Base-by-base conservation (phyloP, 2,113 vertebrate genomes). In the Chroicocephalus ridibundus region DNA sequence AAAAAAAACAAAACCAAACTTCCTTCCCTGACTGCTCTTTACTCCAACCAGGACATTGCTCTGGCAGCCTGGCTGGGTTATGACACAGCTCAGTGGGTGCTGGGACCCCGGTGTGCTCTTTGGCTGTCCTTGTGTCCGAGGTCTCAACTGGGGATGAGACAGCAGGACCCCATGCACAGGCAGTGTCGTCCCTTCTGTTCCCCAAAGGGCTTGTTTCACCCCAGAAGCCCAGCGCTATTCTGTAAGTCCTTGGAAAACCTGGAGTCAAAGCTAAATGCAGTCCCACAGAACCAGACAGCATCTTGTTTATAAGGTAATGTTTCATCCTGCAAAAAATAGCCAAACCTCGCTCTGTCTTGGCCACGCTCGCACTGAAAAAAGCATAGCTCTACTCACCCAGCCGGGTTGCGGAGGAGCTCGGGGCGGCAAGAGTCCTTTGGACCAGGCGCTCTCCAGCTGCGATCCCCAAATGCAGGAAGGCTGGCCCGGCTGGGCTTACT, bases 401-500 rank as follows among this genome's bases (percentile, higher is more conserved):
- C 8, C 0, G 20, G 51, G 57, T 77, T 10, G 6, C 12, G 34
- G 54, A 82, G 9, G 15, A 82, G 66, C 78, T 90, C 1, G 1
- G 15, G 15, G 25, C 8, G 11, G 7, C 15, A 78, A 38, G 75
- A 95, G 32, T 60, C 75, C 78, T 77, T 86, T 16, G 47, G 58
- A 93, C 75, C 57, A 16, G 81, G 64, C 31, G 4, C 42, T 82
- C 82, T 66, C 76, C 9, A 14, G 36, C 96, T 94, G 85, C 6
- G 0, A 80, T 97, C 93, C 66, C 82, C 90, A 57, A 97, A 87
- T 93, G 90, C 95, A 94, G 97, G 97, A 97, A 98, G 97, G 83
- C 85, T 29, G 11, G 95, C 97, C 89, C 96, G 90, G 96, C 96
- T 79, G 96, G 69, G 97, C 93, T 97, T 97, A 95, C 97, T 98